Base-by-base conservation (phyloP, 2,888 invertebrate genomes). In the Drosophila limbata region DNA sequence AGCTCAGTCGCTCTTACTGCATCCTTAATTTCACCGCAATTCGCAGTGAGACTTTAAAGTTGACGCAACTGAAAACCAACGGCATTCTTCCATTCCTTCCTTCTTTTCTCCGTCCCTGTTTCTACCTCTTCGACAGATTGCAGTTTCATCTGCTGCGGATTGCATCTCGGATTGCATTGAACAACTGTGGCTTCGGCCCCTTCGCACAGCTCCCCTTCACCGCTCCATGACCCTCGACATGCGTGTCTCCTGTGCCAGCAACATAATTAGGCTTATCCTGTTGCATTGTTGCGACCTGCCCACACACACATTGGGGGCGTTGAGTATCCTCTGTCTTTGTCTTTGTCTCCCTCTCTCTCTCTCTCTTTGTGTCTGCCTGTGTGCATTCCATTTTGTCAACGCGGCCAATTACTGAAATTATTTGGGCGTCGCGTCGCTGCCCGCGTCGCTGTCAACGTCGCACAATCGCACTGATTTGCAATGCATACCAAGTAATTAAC, bases 211-310 rank as follows among this genome's bases (percentile, higher is more conserved):
- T n/a, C 31, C 15, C 15, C 28, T 2, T 4, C 44, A 0, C 15
- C 1, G 9, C n/a, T 4, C 19, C 11, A 15, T n/a, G 31, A 10
- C 17, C n/a, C 11, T 5, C 10, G 42, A 9, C 21, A 1, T 33
- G 19, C n/a, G 21, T 47, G 19, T 21, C 42, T 31, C 39, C 11
- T 45, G 28, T 39, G 45, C 17, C 51, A 44, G 45, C 60, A 71
- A 64, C 66, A 64, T 83, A 82, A 82, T 78, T 78, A 76, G 80
- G 68, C 67, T 57, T 76, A 80, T 78, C 79, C 73, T 69, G 79
- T 81, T 82, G 80, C 84, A 79, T 69, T 64, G 73, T 69, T 70
- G 44, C 15, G 39, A 37, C 3, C 35, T 42, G 48, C 48, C 42
- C 62, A 60, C 42, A 17, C 42, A 17, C 19, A 48, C 39, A 47